A percentile compares a stretch with the other conserved stretches of the same genome.
These are phyloP conservation scores for Trichonephila clavipes DNA, from an alignment of 1,140 invertebrate species.

Conservation along the genomic window DNA sequence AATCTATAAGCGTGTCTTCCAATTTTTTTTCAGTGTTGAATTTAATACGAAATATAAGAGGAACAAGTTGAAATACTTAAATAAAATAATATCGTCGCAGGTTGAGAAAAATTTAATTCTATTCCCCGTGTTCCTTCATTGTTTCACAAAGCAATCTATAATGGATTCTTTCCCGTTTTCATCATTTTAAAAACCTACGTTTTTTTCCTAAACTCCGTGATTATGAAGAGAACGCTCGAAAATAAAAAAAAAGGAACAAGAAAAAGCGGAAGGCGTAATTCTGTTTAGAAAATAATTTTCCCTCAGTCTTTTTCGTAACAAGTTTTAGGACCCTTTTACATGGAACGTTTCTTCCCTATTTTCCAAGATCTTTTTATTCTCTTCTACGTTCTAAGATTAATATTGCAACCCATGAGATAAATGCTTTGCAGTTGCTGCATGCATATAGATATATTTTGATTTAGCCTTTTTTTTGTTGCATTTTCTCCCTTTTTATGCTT, in stretches of 20 bases:
- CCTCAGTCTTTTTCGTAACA: constrained; percentile 44
- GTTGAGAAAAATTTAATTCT: constrained; percentile 13
- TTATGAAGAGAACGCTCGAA: neutral
- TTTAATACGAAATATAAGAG: neutral
- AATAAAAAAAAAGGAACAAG: neutral
- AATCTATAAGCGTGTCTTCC: neutral
- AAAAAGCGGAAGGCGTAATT: constrained; percentile 4
- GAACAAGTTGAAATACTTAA: constrained; percentile 10
- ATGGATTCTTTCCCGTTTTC: constrained; percentile 44
- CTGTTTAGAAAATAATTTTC: constrained; percentile 47
- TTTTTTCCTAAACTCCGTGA: constrained; percentile 15
- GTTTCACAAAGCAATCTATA: constrained; percentile 12
- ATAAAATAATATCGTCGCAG: constrained; percentile 22
- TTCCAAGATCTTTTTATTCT: constrained; percentile 8
- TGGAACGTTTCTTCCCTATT: constrained; percentile 24
- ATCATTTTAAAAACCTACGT: constrained; percentile 45
- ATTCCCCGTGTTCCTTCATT: neutral
- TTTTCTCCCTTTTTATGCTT: neutral
- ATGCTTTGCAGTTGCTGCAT: neutral
- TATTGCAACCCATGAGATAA: neutral
- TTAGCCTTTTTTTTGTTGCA: neutral
- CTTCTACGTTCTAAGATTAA: neutral
- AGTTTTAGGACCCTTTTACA: constrained; percentile 52
- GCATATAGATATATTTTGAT: constrained; percentile 38
- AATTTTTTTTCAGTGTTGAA: neutral